phyloP scores from a whole-genome alignment of 2,888 invertebrate species.

The Drosophila melanosoma region DNA sequence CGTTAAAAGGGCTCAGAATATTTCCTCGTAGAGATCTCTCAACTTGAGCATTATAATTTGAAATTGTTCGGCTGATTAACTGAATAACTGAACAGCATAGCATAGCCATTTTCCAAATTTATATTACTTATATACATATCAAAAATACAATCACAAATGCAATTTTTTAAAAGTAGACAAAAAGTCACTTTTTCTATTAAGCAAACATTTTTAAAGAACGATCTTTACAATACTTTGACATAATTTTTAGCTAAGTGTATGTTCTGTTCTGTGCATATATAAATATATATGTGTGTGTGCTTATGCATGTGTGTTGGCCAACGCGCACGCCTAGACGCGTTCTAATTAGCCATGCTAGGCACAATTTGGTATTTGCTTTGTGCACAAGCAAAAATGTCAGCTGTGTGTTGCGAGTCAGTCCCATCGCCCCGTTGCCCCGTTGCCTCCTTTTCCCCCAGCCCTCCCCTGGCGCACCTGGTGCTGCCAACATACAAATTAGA shows the following conservation, averaged over 20 bases:
- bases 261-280: not conserved
- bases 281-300: not conserved
- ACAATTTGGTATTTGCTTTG: conserved; percentile 76
- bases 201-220: not conserved
- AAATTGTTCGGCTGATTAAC: not conserved
- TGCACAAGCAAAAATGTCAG: conserved; percentile 77
- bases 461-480: not conserved
- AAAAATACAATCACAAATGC: accelerated
- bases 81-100: not conserved
- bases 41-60: not conserved
- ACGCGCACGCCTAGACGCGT: conserved; percentile 52
- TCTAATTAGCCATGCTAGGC: conserved; percentile 76
- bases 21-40: not conserved
- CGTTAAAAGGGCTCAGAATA: not conserved
- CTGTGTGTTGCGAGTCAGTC: conserved; percentile 49
- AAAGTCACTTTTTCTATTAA: not conserved
- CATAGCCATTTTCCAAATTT: not conserved
- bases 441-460: not conserved
- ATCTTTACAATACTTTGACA: too few species aligned
- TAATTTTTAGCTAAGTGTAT: conserved; percentile 1
- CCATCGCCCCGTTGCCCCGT: conserved; percentile 3
- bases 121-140: not conserved
- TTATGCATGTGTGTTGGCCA: conserved; percentile 23
- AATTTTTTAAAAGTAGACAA: not conserved
- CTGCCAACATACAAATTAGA: conserved; percentile 74